These are phyloP conservation scores for Cataglyphis rosenhaueri DNA, from an alignment of 2,888 invertebrate species.

Conservation along the genomic window DNA sequence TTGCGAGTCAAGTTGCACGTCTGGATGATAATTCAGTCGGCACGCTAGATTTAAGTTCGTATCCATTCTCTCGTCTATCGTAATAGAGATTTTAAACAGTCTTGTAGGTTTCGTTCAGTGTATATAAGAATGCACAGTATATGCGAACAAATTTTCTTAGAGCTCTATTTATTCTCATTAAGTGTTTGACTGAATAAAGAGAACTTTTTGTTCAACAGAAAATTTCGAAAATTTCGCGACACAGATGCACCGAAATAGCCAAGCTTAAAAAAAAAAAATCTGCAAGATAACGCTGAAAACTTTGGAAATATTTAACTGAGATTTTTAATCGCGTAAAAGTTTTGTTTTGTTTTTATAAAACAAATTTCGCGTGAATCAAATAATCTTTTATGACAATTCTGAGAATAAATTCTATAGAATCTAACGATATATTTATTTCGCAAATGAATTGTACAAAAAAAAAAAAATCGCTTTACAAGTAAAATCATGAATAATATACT, in stretches of 20 bases:
- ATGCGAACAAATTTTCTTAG: background rate
- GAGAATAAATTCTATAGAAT: background rate
- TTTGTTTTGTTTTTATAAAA: too few species aligned
- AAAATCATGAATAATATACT: background rate
- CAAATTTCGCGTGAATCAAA: background rate
- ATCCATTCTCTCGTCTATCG: background rate
- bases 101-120: background rate
- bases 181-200: background rate
- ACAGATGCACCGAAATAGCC: background rate
- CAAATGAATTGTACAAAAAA: background rate
- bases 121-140: background rate
- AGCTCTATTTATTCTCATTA: background rate
- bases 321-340: background rate
- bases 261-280: background rate
- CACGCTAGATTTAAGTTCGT: background rate
- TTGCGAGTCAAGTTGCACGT: conserved; percentile 5
- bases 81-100: background rate
- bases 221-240: background rate
- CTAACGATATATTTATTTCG: background rate
- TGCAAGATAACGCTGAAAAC: background rate
- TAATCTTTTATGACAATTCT: background rate
- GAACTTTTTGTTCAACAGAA: background rate
- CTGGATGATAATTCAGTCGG: conserved; percentile 9
- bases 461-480: background rate
- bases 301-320: background rate